phyloP scores from a whole-genome alignment of 2,113 vertebrate genomes.

The Colossoma macropomum region DNA sequence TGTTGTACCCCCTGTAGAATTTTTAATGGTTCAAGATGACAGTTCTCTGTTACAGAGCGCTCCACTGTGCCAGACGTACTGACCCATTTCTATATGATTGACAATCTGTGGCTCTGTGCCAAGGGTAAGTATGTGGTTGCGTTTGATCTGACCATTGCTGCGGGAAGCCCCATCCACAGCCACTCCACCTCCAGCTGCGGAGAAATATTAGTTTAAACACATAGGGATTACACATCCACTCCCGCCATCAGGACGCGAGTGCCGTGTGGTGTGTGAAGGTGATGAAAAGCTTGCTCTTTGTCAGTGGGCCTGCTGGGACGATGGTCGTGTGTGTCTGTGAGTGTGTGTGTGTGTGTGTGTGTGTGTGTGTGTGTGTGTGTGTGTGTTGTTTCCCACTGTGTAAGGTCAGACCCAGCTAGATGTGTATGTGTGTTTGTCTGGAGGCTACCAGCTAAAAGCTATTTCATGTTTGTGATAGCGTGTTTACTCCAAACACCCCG shows the following conservation, averaged over 20 bases:
- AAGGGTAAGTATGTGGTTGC: conserved; percentile 24
- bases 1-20: not conserved
- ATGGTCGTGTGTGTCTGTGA: not conserved
- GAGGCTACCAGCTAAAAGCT: not conserved
- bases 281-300: conserved; percentile 28
- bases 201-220: conserved; percentile 41
- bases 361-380: not conserved
- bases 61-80: not conserved
- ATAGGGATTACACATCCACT: conserved; percentile 40
- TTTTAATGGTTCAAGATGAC: not conserved
- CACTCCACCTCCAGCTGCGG: conserved; percentile 47
- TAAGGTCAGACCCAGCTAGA: not conserved
- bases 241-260: not conserved
- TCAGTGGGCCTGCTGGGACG: not conserved
- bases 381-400: not conserved
- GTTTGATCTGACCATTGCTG: not conserved
- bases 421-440: conserved; percentile 13
- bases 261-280: conserved; percentile 10
- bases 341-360: conserved; percentile 11
- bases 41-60: not conserved
- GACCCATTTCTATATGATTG: conserved; percentile 34
- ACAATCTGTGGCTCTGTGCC: not conserved
- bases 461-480: not conserved
- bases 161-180: not conserved
- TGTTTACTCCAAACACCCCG: not conserved